Base-by-base conservation (phyloP, 2,797 vertebrate species). In the Takifugu ocellatus region DNA sequence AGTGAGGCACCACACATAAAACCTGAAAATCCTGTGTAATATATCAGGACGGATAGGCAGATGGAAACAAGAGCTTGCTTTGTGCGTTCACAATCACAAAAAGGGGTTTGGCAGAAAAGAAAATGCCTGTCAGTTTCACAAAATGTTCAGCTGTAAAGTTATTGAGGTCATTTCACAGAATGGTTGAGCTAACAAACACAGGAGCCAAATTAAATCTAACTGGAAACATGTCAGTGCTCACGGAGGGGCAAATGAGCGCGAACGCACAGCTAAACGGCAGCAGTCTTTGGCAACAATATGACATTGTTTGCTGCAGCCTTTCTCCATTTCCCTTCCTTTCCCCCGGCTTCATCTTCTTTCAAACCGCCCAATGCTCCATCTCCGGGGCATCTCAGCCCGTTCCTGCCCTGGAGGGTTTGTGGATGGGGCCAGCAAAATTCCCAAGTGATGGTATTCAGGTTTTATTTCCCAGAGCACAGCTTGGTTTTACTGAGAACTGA, bases 341-440 rank as follows among this genome's bases (percentile, higher is more conserved):
- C 62, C 59, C 29, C 63, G 42, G 60, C 59, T 31, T 68, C 57
- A 0, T 75, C 66, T 52, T 73, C 33, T 51, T 59, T 59, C 81
- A 73, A 84, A 82, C 72, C 66, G 76, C 51, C 68, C 63, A 68
- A 70, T 54, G 77, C 74, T 82, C 48, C 45, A 63, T 61, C 70
- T 68, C 86, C 79, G 87, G 88, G 80, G 83, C 70, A 85, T 89
- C 83, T 64, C 64, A 45, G 51, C 56, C 54, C 51, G 36, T 57
- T 56, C 61, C 49, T 49, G 56, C 64, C 17, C 45, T 61, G 50
- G 66, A 66, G 67, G 61, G 55, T 64, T 64, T 1, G 11, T 53
- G 66, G 62, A 53, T 54, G 54, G 47, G 46, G 50, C 68, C 2
- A 21, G 58, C 59, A 64, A 46, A 61, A 57, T 54, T 49, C 7